Evolutionary conservation across 2,113 vertebrate genomes (phyloP).

Genomic region (Coptodon rendalli): DNA sequence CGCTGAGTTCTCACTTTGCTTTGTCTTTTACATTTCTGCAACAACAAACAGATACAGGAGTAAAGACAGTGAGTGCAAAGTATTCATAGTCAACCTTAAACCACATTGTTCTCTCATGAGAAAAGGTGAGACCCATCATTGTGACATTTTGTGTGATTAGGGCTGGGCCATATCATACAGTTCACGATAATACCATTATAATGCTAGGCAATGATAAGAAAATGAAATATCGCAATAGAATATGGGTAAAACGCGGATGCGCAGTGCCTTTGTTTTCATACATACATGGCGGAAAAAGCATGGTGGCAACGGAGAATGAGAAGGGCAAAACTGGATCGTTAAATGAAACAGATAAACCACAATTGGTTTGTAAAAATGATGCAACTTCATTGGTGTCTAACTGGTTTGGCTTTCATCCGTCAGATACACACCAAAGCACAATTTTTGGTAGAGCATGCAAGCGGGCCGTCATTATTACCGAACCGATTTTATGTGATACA

Average conservation of each 20-base stretch:
- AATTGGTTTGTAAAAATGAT: not conserved
- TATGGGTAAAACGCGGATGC: fast-evolving
- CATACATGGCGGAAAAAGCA: fast-evolving
- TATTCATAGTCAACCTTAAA: not conserved
- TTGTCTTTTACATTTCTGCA: not conserved
- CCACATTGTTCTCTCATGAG: not conserved
- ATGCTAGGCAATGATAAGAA: not conserved
- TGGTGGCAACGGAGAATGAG: fast-evolving
- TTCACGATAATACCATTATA: not conserved
- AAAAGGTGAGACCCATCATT: not conserved
- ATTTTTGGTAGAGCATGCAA: not conserved
- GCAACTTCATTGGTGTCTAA: not conserved
- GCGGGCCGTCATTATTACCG: fast-evolving
- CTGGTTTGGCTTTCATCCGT: not conserved
- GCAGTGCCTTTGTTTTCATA: not conserved
- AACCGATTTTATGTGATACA: not conserved
- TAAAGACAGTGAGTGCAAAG: not conserved
- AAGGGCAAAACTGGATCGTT: fast-evolving
- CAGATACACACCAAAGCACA: not conserved
- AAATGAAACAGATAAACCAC: not conserved
- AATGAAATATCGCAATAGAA: not conserved
- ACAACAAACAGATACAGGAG: not conserved
- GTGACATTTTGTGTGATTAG: not conserved
- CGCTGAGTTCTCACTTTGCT: not conserved
- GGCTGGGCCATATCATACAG: fast-evolving